A percentile compares a stretch with the other conserved stretches of the same genome.
These are phyloP conservation scores for Ethmia dodecea DNA, from an alignment of 2,888 invertebrate species.

Conservation along the genomic window DNA sequence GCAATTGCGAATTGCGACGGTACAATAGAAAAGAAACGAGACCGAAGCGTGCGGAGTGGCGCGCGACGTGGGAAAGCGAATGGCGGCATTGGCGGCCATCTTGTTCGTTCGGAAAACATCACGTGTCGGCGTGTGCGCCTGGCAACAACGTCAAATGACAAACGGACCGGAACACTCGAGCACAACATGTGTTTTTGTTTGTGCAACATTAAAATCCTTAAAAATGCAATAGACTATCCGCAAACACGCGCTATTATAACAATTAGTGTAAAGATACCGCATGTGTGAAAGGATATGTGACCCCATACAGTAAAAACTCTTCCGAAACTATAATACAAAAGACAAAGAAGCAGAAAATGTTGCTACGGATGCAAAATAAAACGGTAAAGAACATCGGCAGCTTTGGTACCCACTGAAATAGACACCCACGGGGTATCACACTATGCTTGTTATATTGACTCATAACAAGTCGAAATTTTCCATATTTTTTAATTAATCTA, in stretches of 20 bases:
- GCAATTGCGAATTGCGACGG: slow-evolving; percentile 45
- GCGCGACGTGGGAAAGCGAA: slow-evolving; percentile 75
- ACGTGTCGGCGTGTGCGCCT: slow-evolving; percentile 68
- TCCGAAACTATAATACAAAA: too few species aligned
- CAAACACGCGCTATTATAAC: background rate
- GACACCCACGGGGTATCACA: too few species aligned
- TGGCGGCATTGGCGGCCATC: slow-evolving; percentile 64
- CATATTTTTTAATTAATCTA: too few species aligned
- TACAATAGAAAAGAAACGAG: slow-evolving; percentile 60
- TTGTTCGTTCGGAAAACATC: slow-evolving; percentile 66
- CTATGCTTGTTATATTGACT: too few species aligned
- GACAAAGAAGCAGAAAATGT: background rate
- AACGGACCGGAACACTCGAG: slow-evolving; percentile 68
- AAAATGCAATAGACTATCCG: slow-evolving; percentile 16
- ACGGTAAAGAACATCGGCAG: too few species aligned
- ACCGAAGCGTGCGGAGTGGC: slow-evolving; percentile 54
- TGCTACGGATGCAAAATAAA: slow-evolving; percentile 18
- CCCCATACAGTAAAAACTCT: too few species aligned
- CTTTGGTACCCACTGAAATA: too few species aligned
- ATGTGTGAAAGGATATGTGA: too few species aligned
- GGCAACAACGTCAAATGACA: slow-evolving; percentile 63
- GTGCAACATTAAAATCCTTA: slow-evolving; percentile 49
- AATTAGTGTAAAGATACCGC: too few species aligned
- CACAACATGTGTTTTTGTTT: slow-evolving; percentile 70
- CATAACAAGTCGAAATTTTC: too few species aligned